These are phyloP conservation scores for Ranitomeya variabilis DNA, from an alignment of 2,113 vertebrate species.

Conservation along the genomic window DNA sequence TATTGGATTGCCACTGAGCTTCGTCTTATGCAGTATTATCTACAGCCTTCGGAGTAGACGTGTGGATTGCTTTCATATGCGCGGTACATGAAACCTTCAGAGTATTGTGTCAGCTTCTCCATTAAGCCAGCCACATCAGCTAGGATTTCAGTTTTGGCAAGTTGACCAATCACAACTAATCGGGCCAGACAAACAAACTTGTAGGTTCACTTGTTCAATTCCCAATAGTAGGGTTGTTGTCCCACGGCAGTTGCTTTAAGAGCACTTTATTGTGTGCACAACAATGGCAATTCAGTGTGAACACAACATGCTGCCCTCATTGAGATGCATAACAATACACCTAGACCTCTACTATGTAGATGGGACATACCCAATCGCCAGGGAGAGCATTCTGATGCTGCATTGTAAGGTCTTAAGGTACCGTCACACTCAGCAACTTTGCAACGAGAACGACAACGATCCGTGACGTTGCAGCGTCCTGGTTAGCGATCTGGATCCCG, in stretches of 20 bases:
- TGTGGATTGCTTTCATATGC: background rate
- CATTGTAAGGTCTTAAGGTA: too few species aligned
- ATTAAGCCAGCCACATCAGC: background rate
- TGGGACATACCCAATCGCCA: background rate
- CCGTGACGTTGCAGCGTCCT: too few species aligned
- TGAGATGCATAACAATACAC: background rate
- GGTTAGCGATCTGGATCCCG: too few species aligned
- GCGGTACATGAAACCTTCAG: background rate
- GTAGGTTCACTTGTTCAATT: background rate
- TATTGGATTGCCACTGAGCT: slow-evolving; percentile 33
- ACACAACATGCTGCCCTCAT: background rate
- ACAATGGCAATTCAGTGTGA: background rate
- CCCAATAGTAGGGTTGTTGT: background rate
- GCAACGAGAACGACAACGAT: too few species aligned
- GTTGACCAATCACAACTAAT: background rate
- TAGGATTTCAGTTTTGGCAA: background rate
- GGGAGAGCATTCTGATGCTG: too few species aligned
- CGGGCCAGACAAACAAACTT: background rate
- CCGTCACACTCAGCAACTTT: too few species aligned
- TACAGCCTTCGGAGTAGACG: background rate
- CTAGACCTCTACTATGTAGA: background rate
- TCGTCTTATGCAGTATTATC: background rate
- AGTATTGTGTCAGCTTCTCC: slow-evolving; percentile 33
- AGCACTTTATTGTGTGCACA: background rate
- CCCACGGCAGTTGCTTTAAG: background rate